Evolutionary conservation across 1,140 invertebrate species (phyloP).

Genomic region (Centruroides vittatus): DNA sequence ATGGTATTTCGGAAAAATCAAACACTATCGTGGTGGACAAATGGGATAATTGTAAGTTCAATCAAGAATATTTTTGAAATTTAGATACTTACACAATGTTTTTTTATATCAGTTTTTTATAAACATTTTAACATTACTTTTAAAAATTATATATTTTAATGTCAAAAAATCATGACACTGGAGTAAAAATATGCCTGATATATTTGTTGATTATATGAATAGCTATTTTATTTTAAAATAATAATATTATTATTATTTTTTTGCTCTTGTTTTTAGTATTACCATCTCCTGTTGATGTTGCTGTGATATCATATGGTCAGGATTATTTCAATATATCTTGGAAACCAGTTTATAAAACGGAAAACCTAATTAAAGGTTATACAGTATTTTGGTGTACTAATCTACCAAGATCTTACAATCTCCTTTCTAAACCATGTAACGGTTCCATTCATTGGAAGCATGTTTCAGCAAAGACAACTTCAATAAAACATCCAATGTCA

Average conservation of each 20-base stretch:
- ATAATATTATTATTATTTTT: too few species aligned
- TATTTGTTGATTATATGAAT: too few species aligned
- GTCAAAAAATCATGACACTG: too few species aligned
- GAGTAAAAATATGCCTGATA: too few species aligned
- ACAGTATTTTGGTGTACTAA: slow-evolving; percentile 13
- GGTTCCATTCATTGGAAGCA: slow-evolving; percentile 8
- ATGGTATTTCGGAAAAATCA: slow-evolving; percentile 7
- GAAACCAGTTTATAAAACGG: neutral
- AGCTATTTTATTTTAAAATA: too few species aligned
- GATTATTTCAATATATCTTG: slow-evolving; percentile 12
- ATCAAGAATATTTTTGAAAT: neutral
- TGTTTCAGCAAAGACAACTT: neutral
- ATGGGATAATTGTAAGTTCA: slow-evolving; percentile 7
- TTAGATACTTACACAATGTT: too few species aligned
- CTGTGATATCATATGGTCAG: slow-evolving; percentile 7
- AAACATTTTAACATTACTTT: too few species aligned
- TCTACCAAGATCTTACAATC: neutral
- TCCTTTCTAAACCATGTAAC: slow-evolving; percentile 1
- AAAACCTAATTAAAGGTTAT: neutral
- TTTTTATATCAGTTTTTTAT: too few species aligned
- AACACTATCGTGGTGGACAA: slow-evolving; percentile 5
- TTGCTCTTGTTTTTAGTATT: slow-evolving; percentile 1
- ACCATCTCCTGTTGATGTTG: slow-evolving; percentile 1
- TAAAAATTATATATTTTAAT: too few species aligned
- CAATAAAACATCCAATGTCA: neutral